These are phyloP conservation scores for Magallana angulata DNA, from an alignment of 1,140 invertebrate species.

Conservation along the genomic window DNA sequence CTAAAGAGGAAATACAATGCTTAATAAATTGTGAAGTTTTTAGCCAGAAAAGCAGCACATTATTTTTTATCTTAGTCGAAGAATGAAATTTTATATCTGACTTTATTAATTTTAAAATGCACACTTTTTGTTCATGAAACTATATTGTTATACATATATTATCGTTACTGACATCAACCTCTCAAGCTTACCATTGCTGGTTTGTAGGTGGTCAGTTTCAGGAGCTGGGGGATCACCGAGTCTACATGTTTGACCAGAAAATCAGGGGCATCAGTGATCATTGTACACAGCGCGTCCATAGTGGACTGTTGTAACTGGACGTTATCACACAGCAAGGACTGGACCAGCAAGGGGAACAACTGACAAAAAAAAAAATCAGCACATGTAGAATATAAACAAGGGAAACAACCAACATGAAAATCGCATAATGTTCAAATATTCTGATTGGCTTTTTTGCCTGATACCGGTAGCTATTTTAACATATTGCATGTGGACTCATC, in stretches of 20 bases:
- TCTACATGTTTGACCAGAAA: slow-evolving; percentile 69
- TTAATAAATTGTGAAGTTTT: no score
- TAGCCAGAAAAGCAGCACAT: no score
- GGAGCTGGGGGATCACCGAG: slow-evolving; percentile 69
- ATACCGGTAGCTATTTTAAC: neutral
- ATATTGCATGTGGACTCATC: neutral
- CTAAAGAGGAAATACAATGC: no score
- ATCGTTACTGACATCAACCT: no score
- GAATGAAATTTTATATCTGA: no score
- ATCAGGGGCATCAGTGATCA: slow-evolving; percentile 67
- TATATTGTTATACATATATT: no score
- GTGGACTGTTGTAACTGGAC: slow-evolving; percentile 69
- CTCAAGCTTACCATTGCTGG: slow-evolving; percentile 67
- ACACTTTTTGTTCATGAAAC: no score
- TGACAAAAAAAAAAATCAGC: slow-evolving; percentile 57
- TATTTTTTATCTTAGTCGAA: no score
- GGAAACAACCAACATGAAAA: neutral
- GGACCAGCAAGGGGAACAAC: slow-evolving; percentile 73
- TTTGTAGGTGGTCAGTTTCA: slow-evolving; percentile 66
- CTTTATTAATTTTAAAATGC: no score
- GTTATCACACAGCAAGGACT: slow-evolving; percentile 69
- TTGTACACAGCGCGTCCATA: slow-evolving; percentile 69
- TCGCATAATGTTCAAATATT: neutral
- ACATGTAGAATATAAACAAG: neutral
- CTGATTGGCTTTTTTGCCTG: neutral